Base-by-base conservation (phyloP, 2,113 vertebrate species). In the Thymallus thymallus region DNA sequence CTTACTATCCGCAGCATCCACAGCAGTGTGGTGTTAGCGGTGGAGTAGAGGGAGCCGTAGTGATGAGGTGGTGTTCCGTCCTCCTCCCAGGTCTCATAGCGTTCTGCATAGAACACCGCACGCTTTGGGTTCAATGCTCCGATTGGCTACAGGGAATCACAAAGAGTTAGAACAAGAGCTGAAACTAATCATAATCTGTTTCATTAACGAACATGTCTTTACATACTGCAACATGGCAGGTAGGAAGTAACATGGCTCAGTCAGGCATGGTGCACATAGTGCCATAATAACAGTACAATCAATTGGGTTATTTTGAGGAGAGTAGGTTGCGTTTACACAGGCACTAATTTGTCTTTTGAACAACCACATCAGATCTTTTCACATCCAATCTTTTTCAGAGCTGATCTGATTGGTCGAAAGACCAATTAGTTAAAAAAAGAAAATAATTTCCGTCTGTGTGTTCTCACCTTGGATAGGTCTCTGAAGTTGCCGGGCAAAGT, bases 1-100 rank as follows among this genome's bases (percentile, higher is more conserved):
- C 98, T 96, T 89, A 99, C 98, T 93, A 99, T 99, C 81, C 98
- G 95, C 85, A 99, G 94, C 81, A 99, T 97, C 98, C 98, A 99
- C 73, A 92, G 92, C 72, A 99, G 82, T 0, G 96, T 97, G 41
- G 95, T 96, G 20, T 94, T 92, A 60, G 96, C 94, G 0, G 97
- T 97, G 74, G 98, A 99, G 86, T 99, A 98, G 29, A 98, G 95
- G 0, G 95, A 94, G 20, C 94, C 95, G 80, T 99, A 99, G 85
- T 99, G 98, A 87, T 95, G 96, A 55, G 96, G 91, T 3, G 95
- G 94, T 30, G 94, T 94, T 73, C 96, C 92, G 69, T 99, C 98
- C 24, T 99, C 97, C 23, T 99, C 98, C 96, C 97, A 98, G 0
- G 96, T 96, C 86, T 99, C 98, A 60, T 98, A 99, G 4, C 91